phyloP scores from a whole-genome alignment of 2,888 invertebrate genomes.

The Pterostichus madidus region DNA sequence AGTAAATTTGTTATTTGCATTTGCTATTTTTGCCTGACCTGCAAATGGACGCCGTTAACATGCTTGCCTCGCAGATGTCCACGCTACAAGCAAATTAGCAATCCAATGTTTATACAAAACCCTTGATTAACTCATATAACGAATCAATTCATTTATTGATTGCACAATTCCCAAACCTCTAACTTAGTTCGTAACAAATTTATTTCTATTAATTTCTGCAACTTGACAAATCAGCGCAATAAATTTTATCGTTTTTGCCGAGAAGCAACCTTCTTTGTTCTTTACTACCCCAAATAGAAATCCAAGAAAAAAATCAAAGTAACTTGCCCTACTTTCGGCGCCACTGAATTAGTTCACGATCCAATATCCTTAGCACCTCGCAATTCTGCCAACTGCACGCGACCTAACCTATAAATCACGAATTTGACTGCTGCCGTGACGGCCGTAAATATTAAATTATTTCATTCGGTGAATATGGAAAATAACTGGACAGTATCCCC shows the following conservation, averaged over 20 bases:
- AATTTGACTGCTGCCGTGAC: constrained; percentile 3
- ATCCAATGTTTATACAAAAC: too few relatives aligned
- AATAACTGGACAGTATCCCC: constrained; percentile 14
- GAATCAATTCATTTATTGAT: not conserved
- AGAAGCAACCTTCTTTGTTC: constrained; percentile 21
- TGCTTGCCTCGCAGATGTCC: too few relatives aligned
- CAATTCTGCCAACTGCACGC: constrained; percentile 32
- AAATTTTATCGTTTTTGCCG: constrained; percentile 13
- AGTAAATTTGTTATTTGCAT: too few relatives aligned
- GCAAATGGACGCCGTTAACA: too few relatives aligned
- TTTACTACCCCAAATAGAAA: constrained; percentile 50
- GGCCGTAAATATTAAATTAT: constrained; percentile 41
- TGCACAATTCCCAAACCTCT: not conserved
- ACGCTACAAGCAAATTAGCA: too few relatives aligned
- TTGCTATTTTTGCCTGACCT: too few relatives aligned
- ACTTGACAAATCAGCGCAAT: constrained; percentile 36
- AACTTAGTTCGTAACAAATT: constrained; percentile 6
- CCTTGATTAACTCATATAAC: too few relatives aligned
- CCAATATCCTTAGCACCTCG: constrained; percentile 21
- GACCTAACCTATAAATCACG: constrained; percentile 8
- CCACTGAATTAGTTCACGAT: constrained; percentile 2
- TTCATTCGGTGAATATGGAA: constrained; percentile 13
- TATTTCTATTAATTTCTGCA: constrained; percentile 45
- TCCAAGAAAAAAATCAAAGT: constrained; percentile 34
- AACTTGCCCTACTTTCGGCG: constrained; percentile 27